These are phyloP conservation scores for Poecilus cupreus DNA, from an alignment of 2,888 invertebrate genomes.

Conservation along the genomic window DNA sequence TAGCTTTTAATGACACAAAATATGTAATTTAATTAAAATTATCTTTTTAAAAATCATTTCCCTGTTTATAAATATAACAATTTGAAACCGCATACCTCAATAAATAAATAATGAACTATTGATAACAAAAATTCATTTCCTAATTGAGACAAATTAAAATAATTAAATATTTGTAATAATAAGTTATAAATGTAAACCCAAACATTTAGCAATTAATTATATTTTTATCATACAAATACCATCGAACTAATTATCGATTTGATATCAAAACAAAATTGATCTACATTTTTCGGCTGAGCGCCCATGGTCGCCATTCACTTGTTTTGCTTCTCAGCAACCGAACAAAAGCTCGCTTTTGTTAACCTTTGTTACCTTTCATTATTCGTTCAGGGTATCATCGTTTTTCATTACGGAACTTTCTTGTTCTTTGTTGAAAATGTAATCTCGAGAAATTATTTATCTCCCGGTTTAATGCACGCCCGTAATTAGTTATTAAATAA, in stretches of 20 bases:
- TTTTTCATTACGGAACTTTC: neutral
- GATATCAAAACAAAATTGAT: neutral
- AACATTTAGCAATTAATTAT: neutral
- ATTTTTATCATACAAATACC: neutral
- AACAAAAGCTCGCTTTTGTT: conserved; percentile 27
- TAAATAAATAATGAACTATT: neutral
- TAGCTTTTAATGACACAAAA: neutral
- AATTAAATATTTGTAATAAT: neutral
- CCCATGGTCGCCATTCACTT: conserved; percentile 7
- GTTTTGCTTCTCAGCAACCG: neutral
- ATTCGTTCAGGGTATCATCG: neutral
- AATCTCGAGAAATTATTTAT: conserved; percentile 21
- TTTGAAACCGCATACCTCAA: neutral
- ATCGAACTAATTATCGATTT: neutral
- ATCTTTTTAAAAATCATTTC: neutral
- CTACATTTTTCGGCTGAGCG: neutral
- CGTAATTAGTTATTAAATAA: neutral
- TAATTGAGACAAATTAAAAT: neutral
- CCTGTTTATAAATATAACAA: neutral
- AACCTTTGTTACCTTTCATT: neutral
- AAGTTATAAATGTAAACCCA: neutral
- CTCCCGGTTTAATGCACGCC: neutral
- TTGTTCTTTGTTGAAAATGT: neutral
- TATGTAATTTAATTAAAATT: neutral
- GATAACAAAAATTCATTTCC: neutral